Conservation (phyloP, 2,797 vertebrate species). For the Silurus aristotelis region DNA sequence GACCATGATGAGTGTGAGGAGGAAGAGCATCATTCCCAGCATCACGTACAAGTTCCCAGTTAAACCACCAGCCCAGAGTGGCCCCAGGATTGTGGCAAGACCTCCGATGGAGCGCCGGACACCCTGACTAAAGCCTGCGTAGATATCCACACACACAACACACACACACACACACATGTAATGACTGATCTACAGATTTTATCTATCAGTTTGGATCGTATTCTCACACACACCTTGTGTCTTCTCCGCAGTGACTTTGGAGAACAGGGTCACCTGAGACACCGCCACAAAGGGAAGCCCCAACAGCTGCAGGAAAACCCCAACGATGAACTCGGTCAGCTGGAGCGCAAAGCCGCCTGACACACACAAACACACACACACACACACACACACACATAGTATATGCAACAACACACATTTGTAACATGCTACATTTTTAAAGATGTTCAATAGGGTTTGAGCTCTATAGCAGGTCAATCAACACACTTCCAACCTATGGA, state of each 20-base stretch:
- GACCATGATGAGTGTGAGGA: conserved; percentile 78
- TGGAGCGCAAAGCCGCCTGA: conserved; percentile 78
- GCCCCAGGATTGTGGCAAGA: conserved; percentile 83
- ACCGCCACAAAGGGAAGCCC: conserved; percentile 85
- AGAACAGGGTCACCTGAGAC: conserved; percentile 86
- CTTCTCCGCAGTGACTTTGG: conserved; percentile 83
- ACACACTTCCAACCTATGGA: too few species aligned
- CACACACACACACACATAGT: conserved; percentile 11
- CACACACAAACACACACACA: conserved; percentile 5
- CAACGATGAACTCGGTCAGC: conserved; percentile 77
- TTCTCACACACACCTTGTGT: conserved; percentile 77
- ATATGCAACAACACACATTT: neutral
- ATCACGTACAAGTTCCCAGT: conserved; percentile 79
- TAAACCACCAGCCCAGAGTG: conserved; percentile 83
- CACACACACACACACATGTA: conserved; percentile 26
- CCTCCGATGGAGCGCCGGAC: conserved; percentile 82
- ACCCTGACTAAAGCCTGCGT: conserved; percentile 81
- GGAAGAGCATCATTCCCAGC: conserved; percentile 82
- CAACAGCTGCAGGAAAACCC: conserved; percentile 85
- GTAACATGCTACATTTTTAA: neutral
- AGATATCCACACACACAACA: conserved; percentile 29
- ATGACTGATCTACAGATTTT: neutral
- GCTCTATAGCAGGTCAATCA: too few species aligned
- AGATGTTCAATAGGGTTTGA: too few species aligned
- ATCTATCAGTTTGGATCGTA: neutral